Base-by-base conservation (phyloP, 2,797 vertebrate genomes). In the Syngnathus acus region DNA sequence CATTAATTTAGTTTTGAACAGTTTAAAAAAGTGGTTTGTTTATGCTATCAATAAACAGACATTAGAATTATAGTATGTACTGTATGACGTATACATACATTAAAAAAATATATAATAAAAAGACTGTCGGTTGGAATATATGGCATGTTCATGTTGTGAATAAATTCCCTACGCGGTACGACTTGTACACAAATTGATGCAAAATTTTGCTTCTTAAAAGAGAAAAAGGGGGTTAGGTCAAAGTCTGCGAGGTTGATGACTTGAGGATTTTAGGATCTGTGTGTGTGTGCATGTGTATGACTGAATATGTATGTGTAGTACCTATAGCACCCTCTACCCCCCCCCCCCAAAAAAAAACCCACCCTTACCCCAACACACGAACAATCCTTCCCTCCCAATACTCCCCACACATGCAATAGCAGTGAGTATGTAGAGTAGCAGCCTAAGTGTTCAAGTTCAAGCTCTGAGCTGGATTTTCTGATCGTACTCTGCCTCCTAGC, bases 401-500 rank as follows among this genome's bases (percentile, higher is more conserved):
- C 17, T 84, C 84, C 26, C 26, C 83, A 64, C 83, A 64, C 86
- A 89, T 85, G 76, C 76, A 32, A 32, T 68, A 74, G 69, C 72
- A 68, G 86, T 82, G 84, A 75, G 84, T 89, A 87, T 89, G 65
- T 47, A n/a, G 66, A 65, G 81, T 84, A 86, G 78, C 76, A 73
- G 84, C 85, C 90, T 91, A 92, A 91, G 87, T 84, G 91, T 90
- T 92, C 92, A 91, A 92, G 93, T 93, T 94, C 91, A 90, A 92
- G 91, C 92, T 92, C 89, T 89, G 78, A 68, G 71, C 66, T 68
- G 77, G 89, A 26, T 95, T 95, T 94, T 90, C 90, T 94, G 94
- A 95, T 94, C 95, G 89, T 88, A 88, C 87, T 94, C 93, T 96
- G 95, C 95, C 95, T 94, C 95, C 95, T 98, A 96, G 95, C 91